Conservation (phyloP, 2,888 invertebrate genomes). For the Lomographa bimaculata region DNA sequence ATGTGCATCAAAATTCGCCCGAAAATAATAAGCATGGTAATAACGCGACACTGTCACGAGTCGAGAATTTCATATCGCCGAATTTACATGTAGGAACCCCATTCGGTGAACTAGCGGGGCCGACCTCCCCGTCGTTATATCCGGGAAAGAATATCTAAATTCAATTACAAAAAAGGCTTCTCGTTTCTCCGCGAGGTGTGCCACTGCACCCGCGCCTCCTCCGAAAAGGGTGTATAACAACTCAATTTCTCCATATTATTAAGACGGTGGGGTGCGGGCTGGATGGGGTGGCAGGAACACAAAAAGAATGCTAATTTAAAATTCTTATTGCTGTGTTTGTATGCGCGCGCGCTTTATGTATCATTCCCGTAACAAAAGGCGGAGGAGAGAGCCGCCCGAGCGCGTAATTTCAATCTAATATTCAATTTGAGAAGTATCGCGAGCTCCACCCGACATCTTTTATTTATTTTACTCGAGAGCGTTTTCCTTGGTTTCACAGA, state of each 20-base stretch:
- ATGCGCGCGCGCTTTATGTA: conserved; percentile 81
- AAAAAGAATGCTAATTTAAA: conserved; percentile 84
- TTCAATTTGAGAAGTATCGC: conserved; percentile 79
- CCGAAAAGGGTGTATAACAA: conserved; percentile 79
- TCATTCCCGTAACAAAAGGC: conserved; percentile 76
- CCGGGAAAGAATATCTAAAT: conserved; percentile 80
- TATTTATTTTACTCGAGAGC: conserved; percentile 69
- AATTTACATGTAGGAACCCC: conserved; percentile 60
- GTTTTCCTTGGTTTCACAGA: conserved; percentile 59
- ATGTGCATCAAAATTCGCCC: conserved; percentile 35
- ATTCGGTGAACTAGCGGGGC: conserved; percentile 64
- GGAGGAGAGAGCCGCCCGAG: conserved; percentile 73
- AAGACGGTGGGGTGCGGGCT: conserved; percentile 70
- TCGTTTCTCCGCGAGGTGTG: conserved; percentile 74
- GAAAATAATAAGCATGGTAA: conserved; percentile 42
- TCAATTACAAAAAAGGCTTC: conserved; percentile 83
- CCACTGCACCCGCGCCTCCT: conserved; percentile 78
- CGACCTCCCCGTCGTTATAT: conserved; percentile 69
- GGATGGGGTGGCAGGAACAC: conserved; percentile 70
- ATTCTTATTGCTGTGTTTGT: conserved; percentile 80
- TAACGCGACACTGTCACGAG: conserved; percentile 52
- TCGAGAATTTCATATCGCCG: conserved; percentile 69
- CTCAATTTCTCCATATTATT: conserved; percentile 83
- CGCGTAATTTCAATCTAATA: conserved; percentile 83
- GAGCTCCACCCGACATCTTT: conserved; percentile 67